Evolutionary conservation across 2,797 vertebrate genomes (phyloP).

Genomic region (Babyrousa celebensis): DNA sequence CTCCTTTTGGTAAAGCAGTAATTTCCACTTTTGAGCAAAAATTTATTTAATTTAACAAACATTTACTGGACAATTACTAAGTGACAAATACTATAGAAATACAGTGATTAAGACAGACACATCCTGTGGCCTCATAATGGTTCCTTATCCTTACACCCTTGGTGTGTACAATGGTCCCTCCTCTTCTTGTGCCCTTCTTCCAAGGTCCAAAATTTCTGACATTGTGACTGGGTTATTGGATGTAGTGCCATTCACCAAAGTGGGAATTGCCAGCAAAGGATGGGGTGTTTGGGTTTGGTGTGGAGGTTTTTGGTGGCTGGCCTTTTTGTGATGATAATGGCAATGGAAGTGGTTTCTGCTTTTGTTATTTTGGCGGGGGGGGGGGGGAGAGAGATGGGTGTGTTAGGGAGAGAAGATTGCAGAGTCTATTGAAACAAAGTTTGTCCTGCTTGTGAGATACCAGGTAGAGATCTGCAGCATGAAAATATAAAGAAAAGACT

Average conservation of each 20-base stretch:
- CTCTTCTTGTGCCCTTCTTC: neutral
- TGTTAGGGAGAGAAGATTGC: neutral
- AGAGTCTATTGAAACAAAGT: neutral
- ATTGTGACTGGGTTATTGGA: neutral
- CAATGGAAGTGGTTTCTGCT: conserved; percentile 37
- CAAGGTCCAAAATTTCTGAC: neutral
- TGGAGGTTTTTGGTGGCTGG: neutral
- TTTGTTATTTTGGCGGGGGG: conserved; percentile 11
- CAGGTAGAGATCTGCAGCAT: neutral
- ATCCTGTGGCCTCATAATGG: neutral
- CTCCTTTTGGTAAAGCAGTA: neutral
- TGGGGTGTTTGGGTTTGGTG: neutral
- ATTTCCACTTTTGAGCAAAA: conserved; percentile 38
- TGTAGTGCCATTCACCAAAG: neutral
- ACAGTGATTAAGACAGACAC: neutral
- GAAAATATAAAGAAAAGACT: neutral
- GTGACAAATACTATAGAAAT: neutral
- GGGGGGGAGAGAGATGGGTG: neutral
- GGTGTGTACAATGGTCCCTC: neutral
- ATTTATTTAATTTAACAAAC: conserved; percentile 43
- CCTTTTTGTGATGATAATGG: neutral
- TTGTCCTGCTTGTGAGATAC: neutral
- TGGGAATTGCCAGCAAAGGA: conserved; percentile 30
- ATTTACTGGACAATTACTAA: conserved; percentile 6
- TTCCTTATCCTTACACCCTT: neutral